A percentile compares a stretch with the other conserved stretches of the same genome.
These are phyloP conservation scores for Psilopogon haemacephalus DNA, from an alignment of 2,113 vertebrate species.

Conservation along the genomic window DNA sequence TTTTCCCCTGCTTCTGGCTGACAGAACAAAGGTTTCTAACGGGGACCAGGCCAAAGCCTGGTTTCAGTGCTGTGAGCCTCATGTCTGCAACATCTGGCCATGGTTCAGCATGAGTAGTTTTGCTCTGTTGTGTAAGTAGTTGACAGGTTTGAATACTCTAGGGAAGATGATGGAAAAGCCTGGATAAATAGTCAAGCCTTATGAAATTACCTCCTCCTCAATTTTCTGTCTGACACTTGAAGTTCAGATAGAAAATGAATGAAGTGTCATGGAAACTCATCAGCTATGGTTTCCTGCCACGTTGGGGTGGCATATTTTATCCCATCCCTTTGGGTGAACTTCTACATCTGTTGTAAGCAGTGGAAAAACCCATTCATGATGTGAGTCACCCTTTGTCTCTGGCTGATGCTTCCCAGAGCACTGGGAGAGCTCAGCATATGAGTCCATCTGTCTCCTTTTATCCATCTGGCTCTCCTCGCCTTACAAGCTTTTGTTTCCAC, in stretches of 20 bases:
- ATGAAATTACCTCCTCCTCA: neutral
- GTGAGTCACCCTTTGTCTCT: conserved; percentile 36
- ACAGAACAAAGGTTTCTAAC: neutral
- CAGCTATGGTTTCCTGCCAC: neutral
- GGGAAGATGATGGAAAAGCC: neutral
- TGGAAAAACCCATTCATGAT: conserved; percentile 18
- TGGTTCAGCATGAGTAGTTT: neutral
- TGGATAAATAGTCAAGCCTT: neutral
- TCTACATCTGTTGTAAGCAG: neutral
- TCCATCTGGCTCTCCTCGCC: conserved; percentile 33
- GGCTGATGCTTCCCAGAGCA: neutral
- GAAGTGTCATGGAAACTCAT: neutral
- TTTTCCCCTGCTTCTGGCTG: neutral
- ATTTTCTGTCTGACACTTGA: neutral
- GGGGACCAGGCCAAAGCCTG: neutral
- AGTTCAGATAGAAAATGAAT: neutral
- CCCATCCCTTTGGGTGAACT: neutral
- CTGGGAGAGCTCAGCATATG: neutral
- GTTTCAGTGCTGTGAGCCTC: neutral
- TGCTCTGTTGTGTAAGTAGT: neutral
- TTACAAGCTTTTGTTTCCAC: conserved; percentile 46
- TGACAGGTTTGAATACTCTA: neutral
- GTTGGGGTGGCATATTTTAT: neutral
- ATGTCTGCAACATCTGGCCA: neutral
- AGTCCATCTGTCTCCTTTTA: conserved; percentile 52